A percentile compares a stretch with the other conserved stretches of the same genome.
These are phyloP conservation scores for Ceratoteleas bidentatus DNA, from an alignment of 1,140 invertebrate genomes.

Conservation along the genomic window DNA sequence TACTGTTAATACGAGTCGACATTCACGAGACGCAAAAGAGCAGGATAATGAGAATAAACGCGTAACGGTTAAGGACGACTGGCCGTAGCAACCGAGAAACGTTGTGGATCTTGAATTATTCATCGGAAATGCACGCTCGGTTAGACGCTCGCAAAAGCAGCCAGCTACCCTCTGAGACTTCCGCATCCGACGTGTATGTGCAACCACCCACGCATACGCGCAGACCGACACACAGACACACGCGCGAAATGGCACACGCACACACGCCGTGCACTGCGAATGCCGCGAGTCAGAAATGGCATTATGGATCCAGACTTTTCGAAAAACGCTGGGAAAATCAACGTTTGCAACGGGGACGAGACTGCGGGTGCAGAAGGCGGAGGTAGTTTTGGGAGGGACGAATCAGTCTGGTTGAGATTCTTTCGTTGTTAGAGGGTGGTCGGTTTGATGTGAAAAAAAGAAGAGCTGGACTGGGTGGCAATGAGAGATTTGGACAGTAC, in stretches of 20 bases:
- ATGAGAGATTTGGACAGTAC: too few species aligned
- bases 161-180: constrained; percentile 67
- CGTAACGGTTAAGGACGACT: constrained; percentile 66
- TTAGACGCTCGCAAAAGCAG: constrained; percentile 68
- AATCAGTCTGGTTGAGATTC: too few species aligned
- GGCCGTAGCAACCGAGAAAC: constrained; percentile 64
- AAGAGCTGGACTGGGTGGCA: too few species aligned
- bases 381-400: too few species aligned
- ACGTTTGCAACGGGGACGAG: constrained; percentile 46
- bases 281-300: constrained; percentile 47
- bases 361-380: not conserved
- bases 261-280: constrained; percentile 36
- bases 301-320: constrained; percentile 50
- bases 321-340: constrained; percentile 57
- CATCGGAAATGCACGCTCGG: constrained; percentile 72
- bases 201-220: not conserved
- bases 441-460: too few species aligned
- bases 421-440: too few species aligned
- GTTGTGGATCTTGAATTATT: constrained; percentile 71
- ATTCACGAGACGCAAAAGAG: constrained; percentile 67
- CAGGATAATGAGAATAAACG: constrained; percentile 68
- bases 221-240: not conserved
- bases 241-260: not conserved
- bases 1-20: constrained; percentile 63
- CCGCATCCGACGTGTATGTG: constrained; percentile 56